Evolutionary conservation across 2,888 invertebrate species (phyloP), one percentile per base, ranked within the genome.

Genomic region (Aphodius sticticus): DNA sequence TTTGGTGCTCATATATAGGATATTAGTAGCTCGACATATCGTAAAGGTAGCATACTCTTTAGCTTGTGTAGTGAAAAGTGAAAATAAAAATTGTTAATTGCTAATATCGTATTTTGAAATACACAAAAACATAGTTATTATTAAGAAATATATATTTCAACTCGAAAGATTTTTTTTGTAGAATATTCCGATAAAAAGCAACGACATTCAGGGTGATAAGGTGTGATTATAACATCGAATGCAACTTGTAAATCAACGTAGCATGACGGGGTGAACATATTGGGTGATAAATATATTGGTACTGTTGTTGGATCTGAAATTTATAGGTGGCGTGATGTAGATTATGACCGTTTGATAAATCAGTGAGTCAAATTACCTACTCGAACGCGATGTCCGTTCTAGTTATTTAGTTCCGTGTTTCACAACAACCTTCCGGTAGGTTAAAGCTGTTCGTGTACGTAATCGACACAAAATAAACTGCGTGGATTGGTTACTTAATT

Each of bases 251-350:
- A 53, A 53, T 53, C 53, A 53, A 53, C 53, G 53, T 53, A 53
- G 53, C 53, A 53, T 53, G 53, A 53, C 53, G 74, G n/a, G 74
- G 37, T 37, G 37, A 74, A 74, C 74, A 74, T 74, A 74, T 74
- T 16, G 74, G 74, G 74, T 74, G 74, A 74, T 74, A 74, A 74
- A 74, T 74, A 71, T 71, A 74, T 36, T n/a, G 36, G 74, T 35
- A 37, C 16, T 36, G 35, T 70, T 16, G 70, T 16, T 16, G 70
- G 70, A 70, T 70, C 74, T 74, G n/a, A 37, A 35, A 74, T 74
- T 74, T 74, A 74, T 74, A 35, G 74, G 35, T 71, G 74, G 74
- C 9, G 74, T n/a, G 74, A 74, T 74, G 74, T 35, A 74, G 35
- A 74, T 74, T 74, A 74, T 35, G 36, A 35, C 74, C 26, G 9